Base-by-base conservation (phyloP, 2,888 invertebrate genomes). In the Lepetodrilus schrolli region DNA sequence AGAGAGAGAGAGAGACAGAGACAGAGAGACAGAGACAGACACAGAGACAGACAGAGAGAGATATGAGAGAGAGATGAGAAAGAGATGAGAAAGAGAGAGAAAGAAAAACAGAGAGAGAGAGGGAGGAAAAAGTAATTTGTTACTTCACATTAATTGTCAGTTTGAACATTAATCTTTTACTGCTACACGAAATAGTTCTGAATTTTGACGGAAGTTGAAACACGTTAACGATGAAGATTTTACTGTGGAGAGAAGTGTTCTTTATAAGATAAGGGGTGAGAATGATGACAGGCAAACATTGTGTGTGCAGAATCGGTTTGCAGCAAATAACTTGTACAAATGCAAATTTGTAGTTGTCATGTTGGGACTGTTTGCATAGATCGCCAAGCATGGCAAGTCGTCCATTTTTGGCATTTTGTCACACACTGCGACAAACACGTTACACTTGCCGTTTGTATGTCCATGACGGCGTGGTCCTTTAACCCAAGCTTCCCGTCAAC, bases 391-490 rank as follows among this genome's bases (percentile, higher is more conserved):
- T 58, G 58, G 58, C 58, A 58, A 58, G 58, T 58, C 34, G 34
- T 26, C 30, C 58, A 30, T 58, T 58, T 58, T 17, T 34, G 30
- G 58, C 58, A 30, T 23, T 30, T 58, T 13, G 58, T 34, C 30
- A 58, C 58, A 58, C 58, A 58, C 30, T 58, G 58, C 58, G 30
- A 58, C 58, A 58, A 58, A 58, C 58, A 58, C 58, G 58, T 58
- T 58, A 58, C 58, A 58, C 58, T 58, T 58, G 58, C 58, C 58
- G 58, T 58, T 58, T 58, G 58, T 58, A 34, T 58, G 58, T 34
- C 30, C 30, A 17, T 17, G 58, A 26, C 30, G 13, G 20, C 34
- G 58, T 13, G 30, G 58, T 58, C 58, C n/a, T 58, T 58, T 58
- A 58, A 58, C 58, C 58, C 30, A 13, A 17, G 23, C 58, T 34